Evolutionary conservation across 2,888 invertebrate species (phyloP), one percentile per base, ranked within the genome.

Genomic region (Idaea straminata): DNA sequence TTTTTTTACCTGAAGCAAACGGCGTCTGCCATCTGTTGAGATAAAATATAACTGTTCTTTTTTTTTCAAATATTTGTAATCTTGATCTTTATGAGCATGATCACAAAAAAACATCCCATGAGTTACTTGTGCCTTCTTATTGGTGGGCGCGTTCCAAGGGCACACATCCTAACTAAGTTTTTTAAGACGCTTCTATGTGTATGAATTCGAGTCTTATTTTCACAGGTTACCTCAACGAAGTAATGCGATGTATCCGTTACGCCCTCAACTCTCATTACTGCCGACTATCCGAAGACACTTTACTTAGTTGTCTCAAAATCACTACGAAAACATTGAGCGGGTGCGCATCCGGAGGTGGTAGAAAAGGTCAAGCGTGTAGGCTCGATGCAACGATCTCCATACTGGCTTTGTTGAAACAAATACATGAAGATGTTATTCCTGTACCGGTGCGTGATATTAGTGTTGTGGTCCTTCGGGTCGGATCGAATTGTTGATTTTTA

Each of bases 141-240:
- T 25, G 25, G 1, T 25, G 25, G 25, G 25, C 3, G 25, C 3
- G 25, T 25, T 25, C 25, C 25, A 1, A 2, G 3, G 25, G 25
- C 25, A 25, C 25, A 25, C 25, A 25, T 25, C 25, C 3, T 25
- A 25, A 25, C 25, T 25, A 25, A 25, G 25, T 25, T 25, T 25
- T 25, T 25, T 25, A 25, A 25, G 36, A 5, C 36, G 36, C 15
- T 16, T 4, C 59, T 15, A 4, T 63, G 60, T 65, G 25, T 57
- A 59, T 62, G 35, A 16, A 62, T 62, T 4, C 38, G 16, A 3
- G 59, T 10, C 16, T 10, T 59, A 35, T 58, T 68, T 66, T 77
- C 77, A 64, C 75, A 91, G 92, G 92, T 64, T 91, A 91, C 72
- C 81, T 91, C 1, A 91, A 91, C 75, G 91, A 91, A 71, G 64